Conservation (phyloP, 2,797 vertebrate genomes). For the Echeneis naucrates region DNA sequence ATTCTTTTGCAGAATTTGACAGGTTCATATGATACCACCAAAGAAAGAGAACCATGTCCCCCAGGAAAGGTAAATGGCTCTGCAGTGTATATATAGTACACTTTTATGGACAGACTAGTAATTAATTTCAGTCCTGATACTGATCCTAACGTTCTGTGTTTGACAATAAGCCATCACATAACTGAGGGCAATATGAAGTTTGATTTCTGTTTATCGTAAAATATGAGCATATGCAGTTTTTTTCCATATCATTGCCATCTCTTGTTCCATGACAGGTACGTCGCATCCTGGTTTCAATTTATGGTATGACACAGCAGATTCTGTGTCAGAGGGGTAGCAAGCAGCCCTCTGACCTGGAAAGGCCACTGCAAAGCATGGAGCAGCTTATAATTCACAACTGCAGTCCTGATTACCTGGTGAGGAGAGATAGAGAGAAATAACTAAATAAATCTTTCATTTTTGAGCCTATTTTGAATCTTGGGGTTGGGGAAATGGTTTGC, state of each 20-base stretch:
- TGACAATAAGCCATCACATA: neutral
- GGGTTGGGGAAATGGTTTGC: neutral
- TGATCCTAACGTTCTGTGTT: neutral
- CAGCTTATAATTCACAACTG: constrained; percentile 79
- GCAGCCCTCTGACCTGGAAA: constrained; percentile 50
- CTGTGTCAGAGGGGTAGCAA: constrained; percentile 66
- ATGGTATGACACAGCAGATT: constrained; percentile 72
- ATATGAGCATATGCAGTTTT: neutral
- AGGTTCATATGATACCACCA: constrained; percentile 48
- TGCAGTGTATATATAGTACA: neutral
- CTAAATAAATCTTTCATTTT: neutral
- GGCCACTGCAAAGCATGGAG: constrained; percentile 77
- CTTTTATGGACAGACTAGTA: constrained; percentile 69
- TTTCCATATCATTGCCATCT: neutral
- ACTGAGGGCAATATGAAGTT: too few species aligned
- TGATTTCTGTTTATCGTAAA: neutral
- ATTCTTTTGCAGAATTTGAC: constrained; percentile 79
- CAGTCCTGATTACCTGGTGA: constrained; percentile 70
- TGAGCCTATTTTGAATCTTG: neutral
- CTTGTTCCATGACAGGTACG: constrained; percentile 55
- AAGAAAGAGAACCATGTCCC: constrained; percentile 77
- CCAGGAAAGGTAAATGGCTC: constrained; percentile 77
- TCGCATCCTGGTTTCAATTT: constrained; percentile 80
- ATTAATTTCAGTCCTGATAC: neutral
- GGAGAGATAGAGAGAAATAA: constrained; percentile 6